Base-by-base conservation (phyloP, 1,140 invertebrate species). In the Branchinecta lynchi region DNA sequence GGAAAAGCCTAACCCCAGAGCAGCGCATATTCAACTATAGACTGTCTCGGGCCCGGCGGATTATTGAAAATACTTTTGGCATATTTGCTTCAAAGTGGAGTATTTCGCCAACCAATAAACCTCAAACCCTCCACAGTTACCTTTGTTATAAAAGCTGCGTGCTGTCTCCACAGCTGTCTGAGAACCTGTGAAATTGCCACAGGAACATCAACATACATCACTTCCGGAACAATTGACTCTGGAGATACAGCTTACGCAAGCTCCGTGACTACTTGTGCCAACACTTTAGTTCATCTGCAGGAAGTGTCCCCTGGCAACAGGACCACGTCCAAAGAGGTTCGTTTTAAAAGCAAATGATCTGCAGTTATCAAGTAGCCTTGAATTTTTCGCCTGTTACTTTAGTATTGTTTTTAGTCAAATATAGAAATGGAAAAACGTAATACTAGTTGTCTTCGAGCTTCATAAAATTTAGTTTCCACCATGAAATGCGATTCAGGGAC, bases 21-120 rank as follows among this genome's bases (percentile, higher is more conserved):
- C 32, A 73, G 69, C 45, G 74, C 17, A 72, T 76, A 7, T 76
- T 75, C 68, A 76, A 75, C 70, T 75, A 75, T 51, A 71, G 46
- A 69, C 43, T 71, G 8, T 71, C 70, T 6, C 15, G 70, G 5
- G 70, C 70, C 7, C 7, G 67, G 8, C 43, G 67, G 45, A 46
- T 71, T 3, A 70, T 71, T 45, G 70, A 71, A 51, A 70, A 71
- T 68, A 71, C 67, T 6, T 71, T 71, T 43, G 70, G 70, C 7
- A 71, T 71, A 32, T 65, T 71, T 69, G 67, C 65, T 46, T 51
- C 68, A 5, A 51, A 65, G 20, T 71, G 70, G 70, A 70, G 67
- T 0, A 70, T 71, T 10, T 69, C 46, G n/a, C 46, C 46, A 51
- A n/a, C 46, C 46, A 9, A 51, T 51, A 51, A 51, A 51, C 46